Evolutionary conservation across 2,888 invertebrate genomes (phyloP).

Genomic region (Microchrysa polita): DNA sequence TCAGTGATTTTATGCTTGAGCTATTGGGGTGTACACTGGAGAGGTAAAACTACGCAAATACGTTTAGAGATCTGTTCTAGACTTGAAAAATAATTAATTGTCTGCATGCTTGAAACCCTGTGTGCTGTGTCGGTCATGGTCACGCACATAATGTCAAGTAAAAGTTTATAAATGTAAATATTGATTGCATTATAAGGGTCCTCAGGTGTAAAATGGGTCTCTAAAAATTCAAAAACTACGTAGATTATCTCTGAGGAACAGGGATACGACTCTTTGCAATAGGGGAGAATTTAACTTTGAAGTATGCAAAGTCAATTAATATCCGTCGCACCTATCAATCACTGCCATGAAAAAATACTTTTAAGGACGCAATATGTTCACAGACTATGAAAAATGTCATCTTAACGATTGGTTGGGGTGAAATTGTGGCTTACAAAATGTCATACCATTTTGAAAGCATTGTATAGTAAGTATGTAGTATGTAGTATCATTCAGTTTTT

Average conservation of each 20-base stretch:
- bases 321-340: conserved; percentile 9
- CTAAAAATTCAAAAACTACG: not conserved
- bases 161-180: conserved; percentile 30
- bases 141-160: not conserved
- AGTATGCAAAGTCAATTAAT: conserved; percentile 21
- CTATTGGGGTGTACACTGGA: not conserved
- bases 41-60: not conserved
- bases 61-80: not conserved
- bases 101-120: not conserved
- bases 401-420: too few species aligned
- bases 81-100: conserved; percentile 35
- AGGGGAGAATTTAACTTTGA: not conserved
- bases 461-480: too few species aligned
- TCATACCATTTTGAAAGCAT: too few species aligned
- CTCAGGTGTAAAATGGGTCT: conserved; percentile 26
- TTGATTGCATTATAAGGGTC: not conserved
- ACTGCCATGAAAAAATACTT: not conserved
- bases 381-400: too few species aligned
- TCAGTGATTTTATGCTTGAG: conserved; percentile 7
- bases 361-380: too few species aligned
- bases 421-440: too few species aligned
- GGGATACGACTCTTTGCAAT: not conserved
- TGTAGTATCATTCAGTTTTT: too few species aligned
- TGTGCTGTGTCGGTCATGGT: not conserved
- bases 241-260: not conserved